A percentile compares a stretch with the other conserved stretches of the same genome.
These are phyloP conservation scores for Abscondita cerata DNA, from an alignment of 2,888 invertebrate genomes.

Conservation along the genomic window DNA sequence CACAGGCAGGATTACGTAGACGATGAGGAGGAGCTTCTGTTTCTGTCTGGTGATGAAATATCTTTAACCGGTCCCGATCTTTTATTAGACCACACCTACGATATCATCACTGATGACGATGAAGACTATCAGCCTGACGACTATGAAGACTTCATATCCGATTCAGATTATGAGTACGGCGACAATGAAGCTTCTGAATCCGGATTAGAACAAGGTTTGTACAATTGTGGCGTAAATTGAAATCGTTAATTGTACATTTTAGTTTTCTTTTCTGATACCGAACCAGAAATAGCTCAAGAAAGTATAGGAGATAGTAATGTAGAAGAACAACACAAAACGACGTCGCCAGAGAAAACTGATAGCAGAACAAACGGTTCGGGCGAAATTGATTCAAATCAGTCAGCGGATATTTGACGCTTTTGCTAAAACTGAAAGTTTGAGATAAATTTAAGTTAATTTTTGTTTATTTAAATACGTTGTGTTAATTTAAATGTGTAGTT, in stretches of 20 bases:
- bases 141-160: constrained; percentile 19
- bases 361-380: constrained; percentile 15
- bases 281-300: constrained; percentile 5
- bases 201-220: constrained; percentile 34
- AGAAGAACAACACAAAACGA: constrained; percentile 4
- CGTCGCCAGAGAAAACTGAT: constrained; percentile 15
- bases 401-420: not conserved
- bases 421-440: no score
- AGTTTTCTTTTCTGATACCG: constrained; percentile 18
- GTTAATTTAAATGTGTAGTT: no score
- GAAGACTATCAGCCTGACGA: constrained; percentile 27
- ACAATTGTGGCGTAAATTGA: not conserved
- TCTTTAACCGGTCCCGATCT: constrained; percentile 17
- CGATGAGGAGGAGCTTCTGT: constrained; percentile 29
- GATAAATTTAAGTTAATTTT: no score
- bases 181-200: constrained; percentile 30
- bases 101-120: constrained; percentile 23
- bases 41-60: constrained; percentile 23
- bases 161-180: constrained; percentile 31
- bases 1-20: constrained; percentile 29
- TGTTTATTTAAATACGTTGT: no score
- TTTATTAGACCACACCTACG: constrained; percentile 18
- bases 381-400: constrained; percentile 13
- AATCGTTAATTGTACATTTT: not conserved
- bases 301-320: not conserved